Evolutionary conservation across 2,888 invertebrate genomes (phyloP), one percentile per base, ranked within the genome.

Genomic region (Acleris emargana): DNA sequence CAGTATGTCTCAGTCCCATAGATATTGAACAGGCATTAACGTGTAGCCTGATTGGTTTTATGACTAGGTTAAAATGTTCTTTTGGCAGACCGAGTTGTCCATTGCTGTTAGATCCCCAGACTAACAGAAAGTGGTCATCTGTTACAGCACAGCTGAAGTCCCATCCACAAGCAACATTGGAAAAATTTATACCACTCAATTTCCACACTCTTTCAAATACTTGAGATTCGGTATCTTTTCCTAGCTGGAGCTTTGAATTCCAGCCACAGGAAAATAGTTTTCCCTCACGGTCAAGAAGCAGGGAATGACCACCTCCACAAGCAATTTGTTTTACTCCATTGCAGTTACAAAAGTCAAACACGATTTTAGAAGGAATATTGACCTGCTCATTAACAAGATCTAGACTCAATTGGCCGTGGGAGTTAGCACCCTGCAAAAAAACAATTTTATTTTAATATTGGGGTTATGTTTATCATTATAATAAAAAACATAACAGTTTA

Each of bases 81-180:
- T 93, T 94, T 1, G 91, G 89, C 38, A 95, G 87, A 16, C 97
- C 97, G 61, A 97, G 86, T 79, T 97, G 97, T 20, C 96, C 96
- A 80, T 95, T 95, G 68, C 93, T 92, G 82, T 97, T 97, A 22
- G 96, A 96, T 5, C 98, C 97, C 97, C 97, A 97, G 3, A 95
- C 95, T 86, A 95, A 95, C 2, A 97, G 83, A 62, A 94, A 93
- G 55, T 95, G 94, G 69, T 94, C 94, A 76, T 94, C 93, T 25
- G 96, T 94, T 20, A 97, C 93, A 50, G 95, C 97, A 72, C 96
- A 95, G 63, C 96, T 96, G 71, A 95, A 95, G 78, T 97, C 96
- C 97, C 97, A 97, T n/a, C 97, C 97, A 73, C 96, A 96, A 43
- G 94, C 94, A 66, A 97, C 90, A 71, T 94, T 93, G 60, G 91